Evolutionary conservation across 2,113 vertebrate species (phyloP).

Genomic region (Oxygymnocypris stewartii): DNA sequence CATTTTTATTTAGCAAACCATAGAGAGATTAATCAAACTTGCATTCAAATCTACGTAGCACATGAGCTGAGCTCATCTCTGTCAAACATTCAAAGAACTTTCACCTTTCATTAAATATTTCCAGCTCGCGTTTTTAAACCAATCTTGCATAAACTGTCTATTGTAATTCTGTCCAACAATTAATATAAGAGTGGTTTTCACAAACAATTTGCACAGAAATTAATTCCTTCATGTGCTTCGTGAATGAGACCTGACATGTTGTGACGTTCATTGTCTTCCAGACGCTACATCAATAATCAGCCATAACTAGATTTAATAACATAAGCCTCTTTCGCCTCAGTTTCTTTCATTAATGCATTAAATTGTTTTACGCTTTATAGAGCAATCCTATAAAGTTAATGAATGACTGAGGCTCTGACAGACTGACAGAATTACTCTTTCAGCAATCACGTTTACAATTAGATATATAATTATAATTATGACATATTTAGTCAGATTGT

Average conservation of each 20-base stretch:
- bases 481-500: neutral
- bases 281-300: neutral
- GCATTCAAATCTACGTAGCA: neutral
- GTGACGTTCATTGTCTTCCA: slow-evolving; percentile 14
- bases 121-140: neutral
- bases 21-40: neutral
- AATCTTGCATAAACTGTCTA: neutral
- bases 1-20: neutral
- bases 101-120: neutral
- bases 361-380: slow-evolving; percentile 7
- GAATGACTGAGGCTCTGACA: neutral
- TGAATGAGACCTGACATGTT: neutral
- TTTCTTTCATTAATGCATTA: slow-evolving; percentile 24
- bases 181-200: neutral
- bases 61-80: neutral
- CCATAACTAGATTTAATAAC: neutral
- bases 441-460: neutral
- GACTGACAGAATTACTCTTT: neutral
- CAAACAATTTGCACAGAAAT: neutral
- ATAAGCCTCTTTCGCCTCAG: neutral
- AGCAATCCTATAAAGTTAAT: neutral
- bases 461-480: neutral
- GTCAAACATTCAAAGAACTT: neutral
- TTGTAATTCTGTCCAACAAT: neutral
- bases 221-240: neutral